A percentile compares a stretch with the other conserved stretches of the same genome.
phyloP scores from a whole-genome alignment of 37 sponge, comb jelly and placozoan species.

The Beroe ovata region DNA sequence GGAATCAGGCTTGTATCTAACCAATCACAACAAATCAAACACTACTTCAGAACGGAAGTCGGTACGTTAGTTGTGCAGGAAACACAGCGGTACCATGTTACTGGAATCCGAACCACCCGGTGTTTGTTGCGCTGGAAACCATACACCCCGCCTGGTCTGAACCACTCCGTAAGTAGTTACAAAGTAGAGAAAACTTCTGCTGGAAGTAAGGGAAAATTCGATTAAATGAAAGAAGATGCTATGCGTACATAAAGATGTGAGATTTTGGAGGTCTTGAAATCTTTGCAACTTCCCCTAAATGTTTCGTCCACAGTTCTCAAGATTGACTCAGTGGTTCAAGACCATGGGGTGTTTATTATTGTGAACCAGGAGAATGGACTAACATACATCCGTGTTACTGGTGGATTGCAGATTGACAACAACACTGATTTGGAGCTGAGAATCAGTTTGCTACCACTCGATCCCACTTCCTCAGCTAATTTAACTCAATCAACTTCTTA shows the following conservation, averaged over 20 bases:
- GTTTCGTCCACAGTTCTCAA: conserved; percentile 35
- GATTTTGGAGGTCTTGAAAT: too few species aligned
- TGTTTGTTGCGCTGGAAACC: conserved; percentile 40
- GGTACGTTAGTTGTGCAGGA: conserved; percentile 41
- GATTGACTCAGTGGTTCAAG: conserved; percentile 2
- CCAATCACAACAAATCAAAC: too few species aligned
- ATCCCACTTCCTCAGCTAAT: too few species aligned
- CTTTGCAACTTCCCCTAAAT: too few species aligned
- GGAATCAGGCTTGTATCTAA: too few species aligned
- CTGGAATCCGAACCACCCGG: conserved; percentile 30
- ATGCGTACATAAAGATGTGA: too few species aligned
- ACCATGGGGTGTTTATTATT: conserved; percentile 11
- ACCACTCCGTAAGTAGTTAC: not conserved
- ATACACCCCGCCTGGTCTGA: conserved; percentile 61
- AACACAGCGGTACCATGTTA: not conserved
- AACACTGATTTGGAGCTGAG: not conserved
- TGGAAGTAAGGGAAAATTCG: too few species aligned
- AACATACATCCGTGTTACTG: conserved; percentile 19
- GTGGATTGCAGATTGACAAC: not conserved
- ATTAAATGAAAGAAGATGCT: too few species aligned
- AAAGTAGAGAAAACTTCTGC: too few species aligned
- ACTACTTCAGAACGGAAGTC: conserved; percentile 20
- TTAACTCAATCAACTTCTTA: too few species aligned
- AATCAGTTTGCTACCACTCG: conserved; percentile 41
- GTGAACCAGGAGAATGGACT: not conserved